Evolutionary conservation across 2,888 invertebrate species (phyloP).

Genomic region (Chloromyia formosa): DNA sequence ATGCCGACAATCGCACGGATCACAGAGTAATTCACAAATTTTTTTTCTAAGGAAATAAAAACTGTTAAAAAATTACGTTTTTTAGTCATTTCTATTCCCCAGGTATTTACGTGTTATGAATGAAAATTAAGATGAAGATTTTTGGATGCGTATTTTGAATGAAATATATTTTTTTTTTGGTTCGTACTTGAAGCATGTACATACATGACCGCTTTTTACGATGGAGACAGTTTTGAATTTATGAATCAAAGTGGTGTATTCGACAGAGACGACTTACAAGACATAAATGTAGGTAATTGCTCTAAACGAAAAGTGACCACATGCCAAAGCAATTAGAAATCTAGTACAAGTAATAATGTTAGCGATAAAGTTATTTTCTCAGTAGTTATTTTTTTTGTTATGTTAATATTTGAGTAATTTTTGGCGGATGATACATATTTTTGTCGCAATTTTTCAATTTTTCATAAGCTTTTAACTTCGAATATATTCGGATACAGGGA

Average conservation of each 20-base stretch:
- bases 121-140: slow-evolving; percentile 32
- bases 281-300: slow-evolving; percentile 21
- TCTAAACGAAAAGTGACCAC: not conserved
- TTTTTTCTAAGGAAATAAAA: slow-evolving; percentile 38
- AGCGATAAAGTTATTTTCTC: too few species aligned
- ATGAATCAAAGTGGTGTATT: slow-evolving; percentile 37
- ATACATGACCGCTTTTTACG: not conserved
- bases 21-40: slow-evolving; percentile 11
- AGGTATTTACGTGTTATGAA: slow-evolving; percentile 41
- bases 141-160: slow-evolving; percentile 39
- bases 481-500: too few species aligned
- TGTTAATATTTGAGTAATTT: too few species aligned
- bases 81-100: slow-evolving; percentile 37
- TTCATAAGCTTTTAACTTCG: too few species aligned
- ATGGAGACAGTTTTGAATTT: not conserved
- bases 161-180: slow-evolving; percentile 2
- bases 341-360: not conserved
- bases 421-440: too few species aligned
- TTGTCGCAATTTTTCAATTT: too few species aligned
- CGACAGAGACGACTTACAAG: not conserved
- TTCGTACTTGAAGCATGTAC: not conserved
- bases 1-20: slow-evolving; percentile 27
- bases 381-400: too few species aligned
- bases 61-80: slow-evolving; percentile 1
- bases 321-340: slow-evolving; percentile 34